These are phyloP conservation scores for Calypte anna DNA, from an alignment of 2,113 vertebrate species.

Conservation along the genomic window DNA sequence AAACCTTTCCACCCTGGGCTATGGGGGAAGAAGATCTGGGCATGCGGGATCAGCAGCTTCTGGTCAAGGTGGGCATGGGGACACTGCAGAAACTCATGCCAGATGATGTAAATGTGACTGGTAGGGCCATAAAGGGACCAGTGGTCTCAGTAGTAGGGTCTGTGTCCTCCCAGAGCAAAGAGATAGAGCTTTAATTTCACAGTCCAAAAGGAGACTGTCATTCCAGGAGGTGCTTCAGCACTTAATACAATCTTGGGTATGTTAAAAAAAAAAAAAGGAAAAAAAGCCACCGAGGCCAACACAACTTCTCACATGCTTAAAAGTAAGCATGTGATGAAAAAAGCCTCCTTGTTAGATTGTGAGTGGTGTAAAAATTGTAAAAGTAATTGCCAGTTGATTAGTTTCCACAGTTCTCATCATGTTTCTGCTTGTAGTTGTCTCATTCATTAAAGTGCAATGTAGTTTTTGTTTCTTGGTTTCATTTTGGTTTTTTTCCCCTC, in stretches of 20 bases:
- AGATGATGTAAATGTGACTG: fast-evolving
- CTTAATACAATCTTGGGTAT: neutral
- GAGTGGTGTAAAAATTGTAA: neutral
- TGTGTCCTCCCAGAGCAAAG: neutral
- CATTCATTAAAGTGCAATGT: neutral
- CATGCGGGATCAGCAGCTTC: fast-evolving
- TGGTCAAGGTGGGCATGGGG: too few relatives aligned
- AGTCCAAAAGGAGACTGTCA: neutral
- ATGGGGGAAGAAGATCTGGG: neutral
- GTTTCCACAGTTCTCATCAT: neutral
- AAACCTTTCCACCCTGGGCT: neutral
- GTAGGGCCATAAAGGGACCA: neutral
- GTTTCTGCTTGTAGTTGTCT: slow-evolving; percentile 25
- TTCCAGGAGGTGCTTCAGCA: neutral
- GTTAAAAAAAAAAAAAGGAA: neutral
- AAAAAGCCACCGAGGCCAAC: neutral
- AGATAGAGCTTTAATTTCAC: neutral
- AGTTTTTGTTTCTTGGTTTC: neutral
- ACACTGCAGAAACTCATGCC: fast-evolving
- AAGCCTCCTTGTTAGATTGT: neutral
- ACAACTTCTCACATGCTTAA: neutral
- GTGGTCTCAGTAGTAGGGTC: neutral
- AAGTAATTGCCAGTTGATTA: neutral
- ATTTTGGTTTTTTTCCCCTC: fast-evolving
- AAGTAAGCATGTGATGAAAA: neutral